Evolutionary conservation across 1,140 invertebrate species (phyloP).

Genomic region (Phthorimaea operculella): DNA sequence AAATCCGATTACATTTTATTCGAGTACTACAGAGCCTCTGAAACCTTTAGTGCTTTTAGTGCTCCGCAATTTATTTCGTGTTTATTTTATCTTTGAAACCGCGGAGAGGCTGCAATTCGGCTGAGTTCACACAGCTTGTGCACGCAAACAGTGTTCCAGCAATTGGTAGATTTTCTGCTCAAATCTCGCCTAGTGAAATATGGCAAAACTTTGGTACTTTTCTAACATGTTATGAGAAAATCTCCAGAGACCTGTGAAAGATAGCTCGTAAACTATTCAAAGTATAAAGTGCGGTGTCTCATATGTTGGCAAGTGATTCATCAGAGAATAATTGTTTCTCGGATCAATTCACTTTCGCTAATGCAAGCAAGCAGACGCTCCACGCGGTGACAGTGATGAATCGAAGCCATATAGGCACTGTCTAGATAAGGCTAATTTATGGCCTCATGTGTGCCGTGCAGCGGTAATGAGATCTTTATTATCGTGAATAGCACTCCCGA

Average conservation of each 20-base stretch:
- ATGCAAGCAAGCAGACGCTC: constrained; percentile 19
- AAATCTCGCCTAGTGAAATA: too few species aligned
- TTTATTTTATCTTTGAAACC: too few species aligned
- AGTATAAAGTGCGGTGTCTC: not conserved
- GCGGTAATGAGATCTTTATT: constrained; percentile 30
- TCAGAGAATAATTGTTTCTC: constrained; percentile 24
- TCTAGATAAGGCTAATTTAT: constrained; percentile 61
- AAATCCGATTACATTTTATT: too few species aligned
- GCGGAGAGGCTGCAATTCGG: too few species aligned
- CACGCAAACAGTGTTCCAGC: too few species aligned
- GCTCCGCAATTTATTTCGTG: too few species aligned
- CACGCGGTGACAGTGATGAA: constrained; percentile 47
- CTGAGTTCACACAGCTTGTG: too few species aligned
- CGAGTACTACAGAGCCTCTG: too few species aligned
- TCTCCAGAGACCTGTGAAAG: not conserved
- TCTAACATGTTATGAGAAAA: too few species aligned
- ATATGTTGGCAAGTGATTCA: constrained; percentile 18
- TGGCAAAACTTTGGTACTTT: too few species aligned
- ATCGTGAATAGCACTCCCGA: not conserved
- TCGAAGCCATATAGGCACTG: constrained; percentile 47
- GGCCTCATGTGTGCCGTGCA: constrained; percentile 30
- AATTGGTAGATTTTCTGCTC: too few species aligned
- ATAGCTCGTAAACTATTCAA: not conserved
- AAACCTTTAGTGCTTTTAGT: too few species aligned
- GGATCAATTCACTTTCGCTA: constrained; percentile 40